Evolutionary conservation across 2,888 invertebrate genomes (phyloP).

Genomic region (Oscheius sp.): DNA sequence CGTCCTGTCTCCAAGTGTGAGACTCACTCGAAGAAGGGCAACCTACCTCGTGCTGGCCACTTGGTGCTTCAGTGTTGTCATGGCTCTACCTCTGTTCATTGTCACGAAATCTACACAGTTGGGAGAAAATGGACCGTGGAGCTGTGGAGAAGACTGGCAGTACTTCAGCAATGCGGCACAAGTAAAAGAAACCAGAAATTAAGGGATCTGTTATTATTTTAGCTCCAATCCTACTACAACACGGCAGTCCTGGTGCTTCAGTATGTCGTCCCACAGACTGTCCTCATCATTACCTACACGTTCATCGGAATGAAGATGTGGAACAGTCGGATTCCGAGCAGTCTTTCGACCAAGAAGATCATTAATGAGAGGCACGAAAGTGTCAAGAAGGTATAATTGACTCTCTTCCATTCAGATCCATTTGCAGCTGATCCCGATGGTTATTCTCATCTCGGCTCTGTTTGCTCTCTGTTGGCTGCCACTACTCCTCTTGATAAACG

Average conservation of each 20-base stretch:
- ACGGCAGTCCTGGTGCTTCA: conserved; percentile 67
- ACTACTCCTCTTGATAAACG: conserved; percentile 71
- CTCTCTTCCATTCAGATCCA: conserved; percentile 2
- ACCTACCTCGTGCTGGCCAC: conserved; percentile 65
- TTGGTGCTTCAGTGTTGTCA: conserved; percentile 68
- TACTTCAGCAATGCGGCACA: conserved; percentile 34
- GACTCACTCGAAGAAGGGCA: conserved; percentile 63
- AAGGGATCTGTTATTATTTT: not conserved
- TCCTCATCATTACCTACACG: conserved; percentile 71
- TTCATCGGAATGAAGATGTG: conserved; percentile 72
- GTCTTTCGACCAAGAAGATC: conserved; percentile 55
- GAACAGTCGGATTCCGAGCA: conserved; percentile 69
- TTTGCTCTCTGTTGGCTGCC: conserved; percentile 73
- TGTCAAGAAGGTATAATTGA: conserved; percentile 67
- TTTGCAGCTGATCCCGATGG: conserved; percentile 72
- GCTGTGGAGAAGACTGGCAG: conserved; percentile 68
- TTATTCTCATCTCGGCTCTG: conserved; percentile 69
- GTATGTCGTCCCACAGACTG: conserved; percentile 71
- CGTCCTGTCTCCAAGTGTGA: conserved; percentile 66
- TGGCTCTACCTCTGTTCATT: conserved; percentile 69
- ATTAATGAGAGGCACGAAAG: conserved; percentile 68
- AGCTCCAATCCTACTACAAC: conserved; percentile 62
- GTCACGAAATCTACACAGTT: conserved; percentile 50
- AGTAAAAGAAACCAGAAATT: conserved; percentile 6
- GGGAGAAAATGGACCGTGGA: conserved; percentile 42